Conservation (phyloP, 2,113 vertebrate species). For the Leptosomus discolor region DNA sequence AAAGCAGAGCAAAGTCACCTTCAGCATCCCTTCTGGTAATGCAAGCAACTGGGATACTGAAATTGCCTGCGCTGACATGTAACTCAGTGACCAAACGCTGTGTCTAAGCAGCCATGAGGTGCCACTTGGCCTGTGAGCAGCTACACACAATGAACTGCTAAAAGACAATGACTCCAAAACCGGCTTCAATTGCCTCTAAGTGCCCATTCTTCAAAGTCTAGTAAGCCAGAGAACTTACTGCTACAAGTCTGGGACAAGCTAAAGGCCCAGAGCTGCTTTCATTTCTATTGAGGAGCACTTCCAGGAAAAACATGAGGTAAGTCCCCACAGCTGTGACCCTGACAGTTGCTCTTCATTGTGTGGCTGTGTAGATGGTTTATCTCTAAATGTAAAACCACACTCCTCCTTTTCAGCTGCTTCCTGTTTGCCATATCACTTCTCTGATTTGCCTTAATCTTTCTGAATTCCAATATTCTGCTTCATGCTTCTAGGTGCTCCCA, state of each 20-base stretch:
- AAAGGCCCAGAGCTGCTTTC: neutral
- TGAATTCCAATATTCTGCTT: neutral
- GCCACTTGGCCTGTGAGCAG: neutral
- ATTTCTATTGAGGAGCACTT: neutral
- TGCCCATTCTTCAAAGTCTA: neutral
- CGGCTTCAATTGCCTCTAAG: neutral
- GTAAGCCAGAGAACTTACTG: neutral
- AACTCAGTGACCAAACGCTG: neutral
- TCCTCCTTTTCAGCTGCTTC: neutral
- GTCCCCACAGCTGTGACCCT: neutral
- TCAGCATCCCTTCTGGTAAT: neutral
- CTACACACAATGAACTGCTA: neutral
- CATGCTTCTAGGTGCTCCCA: neutral
- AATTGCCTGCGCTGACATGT: accelerated
- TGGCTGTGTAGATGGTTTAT: neutral
- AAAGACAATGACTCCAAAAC: neutral
- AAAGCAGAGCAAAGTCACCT: neutral
- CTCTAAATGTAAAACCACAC: neutral
- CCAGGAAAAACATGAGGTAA: neutral
- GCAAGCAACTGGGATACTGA: neutral
- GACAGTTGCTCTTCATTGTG: neutral
- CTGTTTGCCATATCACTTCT: neutral
- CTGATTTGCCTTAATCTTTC: neutral
- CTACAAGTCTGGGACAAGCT: neutral
- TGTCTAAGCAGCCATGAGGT: accelerated